phyloP scores from a whole-genome alignment of 2,888 invertebrate genomes.

The Acanthosepion esculentum region DNA sequence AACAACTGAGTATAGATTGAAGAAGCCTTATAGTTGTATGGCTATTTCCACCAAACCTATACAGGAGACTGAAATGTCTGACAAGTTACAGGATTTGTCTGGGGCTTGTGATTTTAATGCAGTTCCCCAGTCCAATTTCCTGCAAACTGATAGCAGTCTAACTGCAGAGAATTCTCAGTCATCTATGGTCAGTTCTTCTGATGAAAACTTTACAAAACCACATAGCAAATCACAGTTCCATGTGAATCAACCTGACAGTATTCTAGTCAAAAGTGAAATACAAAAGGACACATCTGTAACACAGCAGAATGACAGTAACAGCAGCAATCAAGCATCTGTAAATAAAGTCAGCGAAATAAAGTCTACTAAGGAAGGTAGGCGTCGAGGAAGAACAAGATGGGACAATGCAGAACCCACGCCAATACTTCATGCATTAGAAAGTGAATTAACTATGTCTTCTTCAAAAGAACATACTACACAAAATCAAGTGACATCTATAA shows the following conservation, averaged over 20 bases:
- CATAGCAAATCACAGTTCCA: not conserved
- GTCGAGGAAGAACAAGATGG: not conserved
- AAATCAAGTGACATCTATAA: not conserved
- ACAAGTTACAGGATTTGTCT: not conserved
- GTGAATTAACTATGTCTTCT: not conserved
- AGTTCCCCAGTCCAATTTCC: not conserved
- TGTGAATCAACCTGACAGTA: not conserved
- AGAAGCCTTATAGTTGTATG: not conserved
- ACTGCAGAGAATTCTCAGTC: slow-evolving; percentile 40
- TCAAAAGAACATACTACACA: not conserved
- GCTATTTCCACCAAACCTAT: not conserved
- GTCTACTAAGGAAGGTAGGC: not conserved
- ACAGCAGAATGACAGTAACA: not conserved
- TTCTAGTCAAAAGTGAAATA: not conserved
- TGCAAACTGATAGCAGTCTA: not conserved
- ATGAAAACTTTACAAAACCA: slow-evolving; percentile 10
- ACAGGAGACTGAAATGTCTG: not conserved
- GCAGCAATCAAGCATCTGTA: not conserved
- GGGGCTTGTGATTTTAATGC: not conserved
- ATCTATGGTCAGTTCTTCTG: not conserved
- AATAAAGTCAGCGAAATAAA: not conserved
- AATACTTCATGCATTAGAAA: not conserved
- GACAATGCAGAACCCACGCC: not conserved
- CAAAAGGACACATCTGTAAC: not conserved
- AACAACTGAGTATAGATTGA: not conserved